phyloP scores from a whole-genome alignment of 1,140 invertebrate species.

The Orius laevigatus region DNA sequence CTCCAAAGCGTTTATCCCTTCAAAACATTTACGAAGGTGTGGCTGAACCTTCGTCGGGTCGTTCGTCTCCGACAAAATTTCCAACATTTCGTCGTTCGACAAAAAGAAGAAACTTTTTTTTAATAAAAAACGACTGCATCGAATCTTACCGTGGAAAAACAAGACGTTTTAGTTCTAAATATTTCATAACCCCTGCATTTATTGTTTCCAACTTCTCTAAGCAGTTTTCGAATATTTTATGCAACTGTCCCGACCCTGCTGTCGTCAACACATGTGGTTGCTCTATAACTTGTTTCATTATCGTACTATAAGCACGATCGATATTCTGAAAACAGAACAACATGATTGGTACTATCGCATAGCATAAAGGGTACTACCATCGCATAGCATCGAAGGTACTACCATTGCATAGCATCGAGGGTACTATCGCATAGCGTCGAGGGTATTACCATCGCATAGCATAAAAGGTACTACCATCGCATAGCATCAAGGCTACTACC shows the following conservation, averaged over 20 bases:
- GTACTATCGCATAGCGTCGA: no score
- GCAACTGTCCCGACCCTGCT: slow-evolving; percentile 49
- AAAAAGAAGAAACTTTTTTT: slow-evolving; percentile 72
- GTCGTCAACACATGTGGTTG: slow-evolving; percentile 59
- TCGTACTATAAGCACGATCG: slow-evolving; percentile 56
- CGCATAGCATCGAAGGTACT: no score
- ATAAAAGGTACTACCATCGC: no score
- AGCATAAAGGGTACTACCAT: no score
- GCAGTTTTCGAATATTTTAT: slow-evolving; percentile 57
- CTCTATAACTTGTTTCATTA: slow-evolving; percentile 55
- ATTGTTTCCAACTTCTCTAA: slow-evolving; percentile 61
- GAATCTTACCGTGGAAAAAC: slow-evolving; percentile 46
- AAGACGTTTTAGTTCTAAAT: slow-evolving; percentile 80
- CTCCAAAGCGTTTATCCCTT: slow-evolving; percentile 50
- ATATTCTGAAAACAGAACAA: slow-evolving; percentile 33
- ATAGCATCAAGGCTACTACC: background rate
- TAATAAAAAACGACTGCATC: background rate
- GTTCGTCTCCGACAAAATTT: slow-evolving; percentile 85
- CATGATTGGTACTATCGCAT: background rate
- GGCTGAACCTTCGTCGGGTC: slow-evolving; percentile 76
- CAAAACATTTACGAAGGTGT: slow-evolving; percentile 85
- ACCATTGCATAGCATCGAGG: no score
- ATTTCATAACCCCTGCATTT: slow-evolving; percentile 73
- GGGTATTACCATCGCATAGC: background rate
- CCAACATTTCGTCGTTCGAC: slow-evolving; percentile 88